Percentiles rank a stretch among this genome's conserved stretches.
Evolutionary conservation across 2,888 invertebrate genomes (phyloP).

Genomic region (Latrodectus hesperus): DNA sequence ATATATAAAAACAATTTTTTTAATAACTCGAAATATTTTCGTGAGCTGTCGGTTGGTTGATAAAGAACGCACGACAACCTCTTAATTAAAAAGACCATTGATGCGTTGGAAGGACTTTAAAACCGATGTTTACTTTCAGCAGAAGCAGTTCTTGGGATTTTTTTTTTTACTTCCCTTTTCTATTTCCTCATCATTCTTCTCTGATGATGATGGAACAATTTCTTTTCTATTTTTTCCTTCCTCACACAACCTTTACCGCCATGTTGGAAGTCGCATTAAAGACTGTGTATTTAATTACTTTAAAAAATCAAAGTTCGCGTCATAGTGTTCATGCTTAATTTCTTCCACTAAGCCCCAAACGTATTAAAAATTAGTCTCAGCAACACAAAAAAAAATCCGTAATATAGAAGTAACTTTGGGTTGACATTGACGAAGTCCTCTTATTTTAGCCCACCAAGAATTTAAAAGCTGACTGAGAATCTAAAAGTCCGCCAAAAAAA

Average conservation of each 20-base stretch:
- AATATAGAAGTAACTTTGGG: background rate
- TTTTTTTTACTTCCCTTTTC: constrained; percentile 22
- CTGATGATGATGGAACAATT: background rate
- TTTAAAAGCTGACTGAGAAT: too few relatives aligned
- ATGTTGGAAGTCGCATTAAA: constrained; percentile 64
- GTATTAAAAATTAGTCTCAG: constrained; percentile 45
- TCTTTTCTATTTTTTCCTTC: constrained; percentile 12
- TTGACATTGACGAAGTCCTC: constrained; percentile 63
- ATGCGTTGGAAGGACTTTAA: constrained; percentile 38
- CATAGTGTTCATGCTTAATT: constrained; percentile 56
- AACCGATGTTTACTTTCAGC: constrained; percentile 41
- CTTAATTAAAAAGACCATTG: constrained; percentile 65
- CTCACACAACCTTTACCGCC: background rate
- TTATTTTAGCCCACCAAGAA: too few relatives aligned
- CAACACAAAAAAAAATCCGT: background rate
- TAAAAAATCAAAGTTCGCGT: constrained; percentile 37
- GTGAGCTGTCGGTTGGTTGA: constrained; percentile 58
- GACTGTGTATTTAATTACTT: constrained; percentile 61
- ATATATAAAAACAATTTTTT: constrained; percentile 24
- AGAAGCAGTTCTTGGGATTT: constrained; percentile 13
- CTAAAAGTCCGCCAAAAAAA: too few relatives aligned
- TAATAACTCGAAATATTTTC: constrained; percentile 47
- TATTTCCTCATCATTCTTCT: constrained; percentile 41
- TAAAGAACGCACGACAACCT: constrained; percentile 55
- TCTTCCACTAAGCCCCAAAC: constrained; percentile 9